Base-by-base conservation (phyloP, 2,797 vertebrate genomes). In the Selene dorsalis region DNA sequence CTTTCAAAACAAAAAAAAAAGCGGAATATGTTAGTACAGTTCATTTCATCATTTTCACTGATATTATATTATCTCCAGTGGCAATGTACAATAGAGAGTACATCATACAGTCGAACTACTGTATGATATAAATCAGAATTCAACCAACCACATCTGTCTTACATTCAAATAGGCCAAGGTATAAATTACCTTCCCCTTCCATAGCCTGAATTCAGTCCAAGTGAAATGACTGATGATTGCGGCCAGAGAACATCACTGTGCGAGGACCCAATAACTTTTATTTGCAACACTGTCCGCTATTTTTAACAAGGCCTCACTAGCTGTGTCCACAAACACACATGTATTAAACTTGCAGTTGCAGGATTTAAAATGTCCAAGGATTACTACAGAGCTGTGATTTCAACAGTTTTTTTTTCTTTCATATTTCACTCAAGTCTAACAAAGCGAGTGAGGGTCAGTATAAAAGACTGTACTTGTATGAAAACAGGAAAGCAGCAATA, bases 31-130 rank as follows among this genome's bases (percentile, higher is more conserved):
- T 74, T 43, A 47, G 52, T 18, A 20, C 38, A 73, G 64, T 63
- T 85, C 56, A 76, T 79, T 86, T 71, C 17, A 80, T 74, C 75
- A 59, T 76, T 60, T 62, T 47, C 59, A 60, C 16, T 71, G 67
- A 74, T 48, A 69, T 67, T 13, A 70, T 13, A 12, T 24, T 39
- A 48, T 48, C 30, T 67, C 26, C 48, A 53, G 66, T 62, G 61
- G 43, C 55, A 69, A 69, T 75, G 52, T 18, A 9, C n/a, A 66
- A 45, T 53, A 35, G 24, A 43, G 26, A 58, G 50, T 18, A 45
- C 28, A 64, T 1, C 12, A 41, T 1, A 16, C 41, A 14, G 41
- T 43, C 3, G 26, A 43, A 16, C 20, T 35, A 24, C 20, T 52
- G 35, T 22, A 30, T 28, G 32, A 52, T 45, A 43, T 60, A 1